Conservation (phyloP, 2,888 invertebrate species). For the Masnerella sp. region DNA sequence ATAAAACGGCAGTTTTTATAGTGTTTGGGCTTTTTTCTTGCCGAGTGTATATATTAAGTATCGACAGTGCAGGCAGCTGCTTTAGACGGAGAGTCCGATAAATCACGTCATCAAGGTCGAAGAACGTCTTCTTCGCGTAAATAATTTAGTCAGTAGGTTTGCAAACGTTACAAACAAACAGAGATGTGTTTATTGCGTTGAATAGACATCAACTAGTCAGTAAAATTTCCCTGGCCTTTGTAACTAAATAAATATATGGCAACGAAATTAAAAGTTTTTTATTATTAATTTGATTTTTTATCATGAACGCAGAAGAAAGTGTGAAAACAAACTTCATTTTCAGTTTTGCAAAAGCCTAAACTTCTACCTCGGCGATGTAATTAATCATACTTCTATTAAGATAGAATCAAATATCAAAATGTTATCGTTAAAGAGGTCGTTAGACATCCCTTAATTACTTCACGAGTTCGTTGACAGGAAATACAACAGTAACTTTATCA, state of each 20-base stretch:
- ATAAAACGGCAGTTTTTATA: too few species aligned
- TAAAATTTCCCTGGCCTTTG: too few species aligned
- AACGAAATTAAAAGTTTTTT: not conserved
- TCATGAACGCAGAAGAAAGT: too few species aligned
- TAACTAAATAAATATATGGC: too few species aligned
- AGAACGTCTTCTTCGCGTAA: constrained; percentile 12
- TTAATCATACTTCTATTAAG: constrained; percentile 49
- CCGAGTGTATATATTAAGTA: constrained; percentile 13
- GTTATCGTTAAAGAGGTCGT: constrained; percentile 54
- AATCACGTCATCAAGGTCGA: constrained; percentile 19
- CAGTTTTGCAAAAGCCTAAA: constrained; percentile 20
- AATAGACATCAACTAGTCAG: too few species aligned
- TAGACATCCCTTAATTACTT: constrained; percentile 53
- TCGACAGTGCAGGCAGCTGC: constrained; percentile 15
- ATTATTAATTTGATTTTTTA: not conserved
- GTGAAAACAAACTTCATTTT: constrained; percentile 15
- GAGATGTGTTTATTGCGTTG: too few species aligned
- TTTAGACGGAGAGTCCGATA: constrained; percentile 15
- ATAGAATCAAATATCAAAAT: constrained; percentile 56
- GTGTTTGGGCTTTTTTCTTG: too few species aligned
- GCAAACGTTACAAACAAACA: too few species aligned
- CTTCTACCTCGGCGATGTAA: constrained; percentile 17
- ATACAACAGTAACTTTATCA: constrained; percentile 45
- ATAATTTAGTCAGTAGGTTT: too few species aligned
- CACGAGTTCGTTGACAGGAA: constrained; percentile 51